Evolutionary conservation across 2,797 vertebrate genomes (phyloP), one percentile per base, ranked within the genome.

Genomic region (Syngnathus rostellatus): DNA sequence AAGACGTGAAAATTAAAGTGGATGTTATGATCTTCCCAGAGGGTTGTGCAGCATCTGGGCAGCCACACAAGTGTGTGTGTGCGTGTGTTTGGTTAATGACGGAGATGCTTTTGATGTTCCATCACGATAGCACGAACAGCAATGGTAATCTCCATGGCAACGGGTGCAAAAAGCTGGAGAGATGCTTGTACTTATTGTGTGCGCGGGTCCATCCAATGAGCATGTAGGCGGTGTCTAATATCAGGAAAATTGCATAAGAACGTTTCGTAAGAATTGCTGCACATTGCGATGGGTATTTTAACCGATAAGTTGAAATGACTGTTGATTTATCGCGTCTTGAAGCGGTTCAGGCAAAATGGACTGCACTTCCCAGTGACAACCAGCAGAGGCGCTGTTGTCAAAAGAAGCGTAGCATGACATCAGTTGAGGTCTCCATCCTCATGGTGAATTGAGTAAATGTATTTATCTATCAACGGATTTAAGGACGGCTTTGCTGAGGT

Each of bases 81-180:
- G 8, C 23, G n/a, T 10, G 9, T 43, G 46, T 72, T 74, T 63
- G 68, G 39, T 73, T 74, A 77, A 81, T 71, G 71, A 71, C 71
- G 78, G 71, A 57, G 76, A 74, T 77, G 71, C 70, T 78, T 82
- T 85, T 86, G 75, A 86, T 81, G 74, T 73, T 80, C 63, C 69
- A 72, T 73, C 80, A 65, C 74, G 6, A 66, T 58, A 63, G 68
- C 72, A 78, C 48, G 64, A 72, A 62, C 78, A 82, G 77, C 76
- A 72, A 76, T 75, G 64, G 72, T 40, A 64, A 83, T 89, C 76
- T 67, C 88, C 85, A 88, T 88, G 84, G 88, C 80, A 89, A 89
- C 88, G 72, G 73, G 48, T 67, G 39, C 82, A 75, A 68, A 21
- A 57, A 71, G 41, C 79, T 71, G 68, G 74, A 80, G 67, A 60